These are phyloP conservation scores for Troides oblongomaculatus DNA, from an alignment of 2,888 invertebrate species.

Conservation along the genomic window DNA sequence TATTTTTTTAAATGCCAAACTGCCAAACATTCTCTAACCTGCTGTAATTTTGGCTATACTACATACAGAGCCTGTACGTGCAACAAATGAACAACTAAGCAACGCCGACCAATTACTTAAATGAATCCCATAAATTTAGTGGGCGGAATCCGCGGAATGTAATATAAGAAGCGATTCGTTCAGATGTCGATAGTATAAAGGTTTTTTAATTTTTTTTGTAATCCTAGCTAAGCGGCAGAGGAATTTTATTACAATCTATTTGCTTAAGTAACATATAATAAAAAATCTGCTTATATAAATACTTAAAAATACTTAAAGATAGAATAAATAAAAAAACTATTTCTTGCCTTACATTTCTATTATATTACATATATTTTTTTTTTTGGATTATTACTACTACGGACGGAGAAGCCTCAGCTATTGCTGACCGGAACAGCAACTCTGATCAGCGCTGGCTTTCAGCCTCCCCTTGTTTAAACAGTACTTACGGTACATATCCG, in stretches of 20 bases:
- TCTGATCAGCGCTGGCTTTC: too few relatives aligned
- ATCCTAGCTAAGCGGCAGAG: not conserved
- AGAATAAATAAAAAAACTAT: too few relatives aligned
- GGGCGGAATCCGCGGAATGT: constrained; percentile 21
- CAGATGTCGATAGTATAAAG: constrained; percentile 4
- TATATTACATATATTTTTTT: too few relatives aligned
- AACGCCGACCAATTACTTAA: constrained; percentile 28
- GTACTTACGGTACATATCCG: too few relatives aligned
- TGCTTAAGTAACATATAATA: not conserved
- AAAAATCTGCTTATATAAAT: too few relatives aligned
- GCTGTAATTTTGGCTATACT: constrained; percentile 17
- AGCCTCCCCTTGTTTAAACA: too few relatives aligned
- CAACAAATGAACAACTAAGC: constrained; percentile 28
- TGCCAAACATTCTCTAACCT: not conserved
- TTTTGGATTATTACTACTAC: too few relatives aligned
- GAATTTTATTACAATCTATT: not conserved
- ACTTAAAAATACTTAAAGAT: too few relatives aligned
- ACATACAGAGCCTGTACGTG: constrained; percentile 21
- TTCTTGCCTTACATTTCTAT: too few relatives aligned
- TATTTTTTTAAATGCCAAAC: too few relatives aligned
- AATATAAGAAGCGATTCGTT: constrained; percentile 27
- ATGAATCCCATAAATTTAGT: constrained; percentile 29
- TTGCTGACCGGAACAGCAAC: too few relatives aligned
- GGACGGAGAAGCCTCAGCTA: too few relatives aligned
- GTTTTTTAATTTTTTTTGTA: not conserved